Evolutionary conservation across 1,140 invertebrate genomes (phyloP), one percentile per base, ranked within the genome.

Genomic region (Neodiprion virginianus): DNA sequence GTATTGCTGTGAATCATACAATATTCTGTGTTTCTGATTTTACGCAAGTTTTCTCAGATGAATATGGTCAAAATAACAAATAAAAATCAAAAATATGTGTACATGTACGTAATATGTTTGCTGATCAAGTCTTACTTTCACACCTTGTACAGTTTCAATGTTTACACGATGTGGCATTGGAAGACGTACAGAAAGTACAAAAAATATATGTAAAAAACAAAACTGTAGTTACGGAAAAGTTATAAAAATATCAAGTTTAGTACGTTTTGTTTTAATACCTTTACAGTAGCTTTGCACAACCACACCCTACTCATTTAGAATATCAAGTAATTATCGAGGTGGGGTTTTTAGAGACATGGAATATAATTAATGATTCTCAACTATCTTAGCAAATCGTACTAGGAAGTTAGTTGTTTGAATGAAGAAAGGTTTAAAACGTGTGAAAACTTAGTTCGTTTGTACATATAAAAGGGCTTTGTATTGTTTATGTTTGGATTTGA

Each of bases 401-500:
- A 40, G 28, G 1, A 40, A 40, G 28, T 40, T 40, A 40, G 28
- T 40, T 40, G 28, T 40, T 40, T 2, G 28, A 40, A 40, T 40
- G 28, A 40, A 40, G 2, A 40, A 40, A 40, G 28, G 12, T 50
- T 71, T 11, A 47, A 71, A 71, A 14, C 21, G 49, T 23, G 8
- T 72, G 48, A 40, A 8, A 21, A 49, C 28, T 47, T 72, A 66
- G 21, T 9, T 11, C 14, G n/a, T 61, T 21, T 72, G 28, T 23
- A 61, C 53, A 50, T 66, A 11, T 53, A 66, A 53, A 61, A 50
- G 17, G 21, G n/a, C 50, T 72, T 49, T 23, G 71, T 80, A 78
- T 72, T 76, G 74, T 76, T 65, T 71, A 65, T 78, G 75, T 80
- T 80, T 78, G 74, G 74, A 73, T 79, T 77, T 68, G 70, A 71